phyloP scores from a whole-genome alignment of 2,888 invertebrate species.

The Drosophila sordidula region DNA sequence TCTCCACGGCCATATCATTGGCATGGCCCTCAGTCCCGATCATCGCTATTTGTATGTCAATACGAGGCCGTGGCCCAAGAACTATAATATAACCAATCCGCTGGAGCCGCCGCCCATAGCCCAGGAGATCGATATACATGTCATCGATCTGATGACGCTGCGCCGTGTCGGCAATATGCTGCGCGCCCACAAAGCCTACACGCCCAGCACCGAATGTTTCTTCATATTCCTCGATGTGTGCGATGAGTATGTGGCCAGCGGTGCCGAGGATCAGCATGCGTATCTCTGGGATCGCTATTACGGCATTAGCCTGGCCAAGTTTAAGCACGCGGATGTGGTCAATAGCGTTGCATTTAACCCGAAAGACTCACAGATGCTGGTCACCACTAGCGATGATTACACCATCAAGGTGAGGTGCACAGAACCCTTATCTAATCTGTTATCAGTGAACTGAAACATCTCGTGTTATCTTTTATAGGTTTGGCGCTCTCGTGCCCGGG shows the following conservation, averaged over 20 bases:
- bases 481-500: constrained; percentile 80
- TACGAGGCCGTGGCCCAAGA: constrained; percentile 92
- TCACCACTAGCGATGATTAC: constrained; percentile 93
- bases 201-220: constrained; percentile 93
- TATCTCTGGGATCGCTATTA: constrained; percentile 95
- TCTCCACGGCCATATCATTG: constrained; percentile 94
- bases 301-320: constrained; percentile 90
- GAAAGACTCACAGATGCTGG: constrained; percentile 91
- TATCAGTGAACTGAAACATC: neutral
- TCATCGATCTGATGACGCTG: constrained; percentile 91
- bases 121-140: constrained; percentile 94
- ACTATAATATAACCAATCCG: constrained; percentile 90
- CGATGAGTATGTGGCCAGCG: constrained; percentile 93
- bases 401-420: constrained; percentile 87
- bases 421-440: neutral
- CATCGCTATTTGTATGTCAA: constrained; percentile 93
- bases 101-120: constrained; percentile 93
- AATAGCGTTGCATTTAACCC: constrained; percentile 95
- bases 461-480: constrained; percentile 57
- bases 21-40: constrained; percentile 94
- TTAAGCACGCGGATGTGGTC: constrained; percentile 92
- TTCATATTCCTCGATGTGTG: constrained; percentile 94
- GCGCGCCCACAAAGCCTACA: constrained; percentile 92
- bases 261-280: constrained; percentile 93
- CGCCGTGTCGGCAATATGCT: constrained; percentile 92